Evolutionary conservation across 1,140 invertebrate species (phyloP).

Genomic region (Drosophila ficusphila): DNA sequence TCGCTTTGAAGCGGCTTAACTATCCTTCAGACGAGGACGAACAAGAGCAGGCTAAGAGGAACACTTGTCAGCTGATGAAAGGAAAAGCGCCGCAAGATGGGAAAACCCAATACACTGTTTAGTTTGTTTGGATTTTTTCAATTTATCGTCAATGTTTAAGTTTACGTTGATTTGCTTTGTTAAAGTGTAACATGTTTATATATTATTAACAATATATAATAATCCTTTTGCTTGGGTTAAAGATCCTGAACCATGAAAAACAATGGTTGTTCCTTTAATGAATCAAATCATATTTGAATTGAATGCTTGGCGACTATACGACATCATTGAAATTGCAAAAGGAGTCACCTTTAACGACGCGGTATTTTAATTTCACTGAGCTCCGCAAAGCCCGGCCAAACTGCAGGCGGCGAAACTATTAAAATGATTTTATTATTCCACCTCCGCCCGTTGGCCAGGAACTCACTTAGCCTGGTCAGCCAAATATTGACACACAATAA

Average conservation of each 20-base stretch:
- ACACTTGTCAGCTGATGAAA: slow-evolving; percentile 10
- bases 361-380: slow-evolving; percentile 5
- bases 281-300: too few species aligned
- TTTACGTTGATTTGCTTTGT: too few species aligned
- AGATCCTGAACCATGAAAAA: too few species aligned
- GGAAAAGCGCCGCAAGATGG: slow-evolving; percentile 5
- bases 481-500: slow-evolving; percentile 78
- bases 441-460: slow-evolving; percentile 2
- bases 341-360: neutral
- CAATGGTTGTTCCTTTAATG: too few species aligned
- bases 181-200: too few species aligned
- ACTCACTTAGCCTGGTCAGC: slow-evolving; percentile 32
- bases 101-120: neutral
- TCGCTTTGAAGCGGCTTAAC: slow-evolving; percentile 48
- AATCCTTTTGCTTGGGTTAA: too few species aligned
- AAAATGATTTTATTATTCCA: slow-evolving; percentile 59
- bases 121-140: neutral
- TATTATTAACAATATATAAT: too few species aligned
- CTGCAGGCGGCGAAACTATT: slow-evolving; percentile 30
- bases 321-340: neutral
- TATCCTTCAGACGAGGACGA: slow-evolving; percentile 25
- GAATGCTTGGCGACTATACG: too few species aligned
- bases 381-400: slow-evolving; percentile 18
- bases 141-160: too few species aligned
- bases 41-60: neutral